Evolutionary conservation across 2,888 invertebrate species (phyloP), one percentile per base, ranked within the genome.

Genomic region (Megastigmus dorsalis): DNA sequence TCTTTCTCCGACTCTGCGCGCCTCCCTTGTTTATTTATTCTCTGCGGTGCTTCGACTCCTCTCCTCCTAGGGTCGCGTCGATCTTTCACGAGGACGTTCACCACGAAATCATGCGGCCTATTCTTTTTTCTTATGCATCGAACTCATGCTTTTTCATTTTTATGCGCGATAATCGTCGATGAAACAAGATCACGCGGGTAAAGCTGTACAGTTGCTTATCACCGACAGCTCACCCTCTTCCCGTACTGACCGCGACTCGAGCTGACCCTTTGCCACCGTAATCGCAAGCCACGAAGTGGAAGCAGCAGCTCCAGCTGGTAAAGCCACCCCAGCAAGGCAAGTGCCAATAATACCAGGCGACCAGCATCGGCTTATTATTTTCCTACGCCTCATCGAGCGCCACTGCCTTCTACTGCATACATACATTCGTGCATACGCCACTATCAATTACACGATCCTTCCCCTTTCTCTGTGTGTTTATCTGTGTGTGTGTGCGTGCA

Each of bases 321-420:
- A 20, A 83, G 82, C n/a, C 84, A 82, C 80, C 81, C 82, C 79
- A 13, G 23, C 28, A 45, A n/a, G n/a, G n/a, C n/a, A 74, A 83
- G 80, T 80, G 82, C 84, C 84, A 85, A 84, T 85, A 86, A 86
- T 84, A 81, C 79, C 81, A 75, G 78, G 79, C 78, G 77, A 79
- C 81, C 82, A 81, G 81, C 76, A 80, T 38, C 76, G 60, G 85
- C 87, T 88, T 88, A 88, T 88, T 88, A 88, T 88, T 88, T 88
- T 87, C 83, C 82, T 87, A 86, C 85, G 87, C 86, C 85, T 87
- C 86, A 87, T 87, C 84, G 87, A 86, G 81, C 84, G n/a, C 82
- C 82, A 82, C 4, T 20, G 43, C 15, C 36, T 43, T 38, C 33
- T 5, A 36, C 4, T 20, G n/a, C 57, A 20, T n/a, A n/a, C n/a